Conservation (phyloP, 1,140 invertebrate species). For the silkworm (Bombyx mori) region ASM3026992v2 NC_085119.1:10710501-10711000, state of each 20-base stretch:
- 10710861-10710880: too few species aligned
- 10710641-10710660: slow-evolving; percentile 24
- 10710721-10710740: not conserved
- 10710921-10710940: too few species aligned
- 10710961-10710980: too few species aligned
- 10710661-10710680: slow-evolving; percentile 27
- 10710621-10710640: slow-evolving; percentile 25
- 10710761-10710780: slow-evolving; percentile 17
- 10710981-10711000: too few species aligned
- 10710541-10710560: too few species aligned
- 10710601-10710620: slow-evolving; percentile 17
- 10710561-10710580: not conserved
- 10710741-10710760: slow-evolving; percentile 4
- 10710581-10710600: slow-evolving; percentile 17
- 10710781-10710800: slow-evolving; percentile 26
- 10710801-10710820: slow-evolving; percentile 12
- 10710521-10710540: too few species aligned
- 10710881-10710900: too few species aligned
- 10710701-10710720: slow-evolving; percentile 5
- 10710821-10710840: too few species aligned
- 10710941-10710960: too few species aligned
- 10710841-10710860: too few species aligned
- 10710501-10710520: too few species aligned
- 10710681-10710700: slow-evolving; percentile 21
- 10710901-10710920: too few species aligned